phyloP scores from a whole-genome alignment of 2,797 vertebrate genomes.

The Falco berigora region DNA sequence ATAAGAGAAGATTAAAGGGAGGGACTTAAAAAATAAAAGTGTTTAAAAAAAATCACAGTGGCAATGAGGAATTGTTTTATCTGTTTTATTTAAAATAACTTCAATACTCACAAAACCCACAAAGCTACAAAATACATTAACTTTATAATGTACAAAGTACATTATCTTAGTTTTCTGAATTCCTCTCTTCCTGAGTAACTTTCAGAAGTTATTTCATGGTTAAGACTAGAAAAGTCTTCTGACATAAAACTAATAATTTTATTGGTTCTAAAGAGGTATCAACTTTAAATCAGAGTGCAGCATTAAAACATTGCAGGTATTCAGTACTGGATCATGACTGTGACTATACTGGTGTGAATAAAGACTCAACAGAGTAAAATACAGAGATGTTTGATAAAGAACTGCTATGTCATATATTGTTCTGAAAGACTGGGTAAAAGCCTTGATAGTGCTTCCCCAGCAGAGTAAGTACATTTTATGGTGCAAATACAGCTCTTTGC shows the following conservation, averaged over 20 bases:
- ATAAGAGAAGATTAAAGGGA: not conserved
- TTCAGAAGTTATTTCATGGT: not conserved
- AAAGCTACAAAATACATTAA: not conserved
- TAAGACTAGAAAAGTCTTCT: not conserved
- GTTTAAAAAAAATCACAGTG: not conserved
- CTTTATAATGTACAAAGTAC: not conserved
- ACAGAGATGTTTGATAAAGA: not conserved
- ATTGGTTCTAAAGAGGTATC: not conserved
- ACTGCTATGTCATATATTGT: not conserved
- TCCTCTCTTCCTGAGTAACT: not conserved
- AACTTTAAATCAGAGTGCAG: not conserved
- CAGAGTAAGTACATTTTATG: not conserved
- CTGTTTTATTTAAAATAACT: not conserved
- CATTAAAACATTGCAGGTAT: not conserved
- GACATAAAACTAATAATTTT: not conserved
- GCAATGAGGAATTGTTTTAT: not conserved
- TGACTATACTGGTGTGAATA: not conserved
- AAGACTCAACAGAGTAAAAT: not conserved
- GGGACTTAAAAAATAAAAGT: not conserved
- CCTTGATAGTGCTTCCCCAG: not conserved
- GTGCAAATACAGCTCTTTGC: not conserved
- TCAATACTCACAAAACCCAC: not conserved
- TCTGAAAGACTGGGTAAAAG: not conserved
- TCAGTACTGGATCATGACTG: not conserved
- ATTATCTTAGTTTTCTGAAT: not conserved